Conservation (phyloP, 2,888 invertebrate species). For the Synanthedon myopaeformis region DNA sequence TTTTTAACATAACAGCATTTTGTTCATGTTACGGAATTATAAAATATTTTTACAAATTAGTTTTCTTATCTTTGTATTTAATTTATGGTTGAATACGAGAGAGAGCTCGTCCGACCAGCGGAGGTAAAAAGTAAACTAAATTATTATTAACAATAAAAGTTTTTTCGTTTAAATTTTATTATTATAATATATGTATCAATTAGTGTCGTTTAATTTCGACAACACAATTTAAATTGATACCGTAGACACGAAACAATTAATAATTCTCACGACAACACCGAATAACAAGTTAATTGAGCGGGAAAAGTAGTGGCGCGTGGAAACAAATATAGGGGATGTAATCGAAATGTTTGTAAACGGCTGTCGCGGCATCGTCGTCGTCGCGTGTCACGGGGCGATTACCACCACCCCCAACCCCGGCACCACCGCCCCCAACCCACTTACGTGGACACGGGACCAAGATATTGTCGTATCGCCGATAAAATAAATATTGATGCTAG, state of each 20-base stretch:
- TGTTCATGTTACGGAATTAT: too few species aligned
- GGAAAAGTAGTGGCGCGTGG: slow-evolving; percentile 40
- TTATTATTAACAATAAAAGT: too few species aligned
- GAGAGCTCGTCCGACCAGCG: too few species aligned
- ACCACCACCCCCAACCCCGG: slow-evolving; percentile 24
- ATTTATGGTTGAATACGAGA: too few species aligned
- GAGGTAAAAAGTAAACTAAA: too few species aligned
- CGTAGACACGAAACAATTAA: background rate
- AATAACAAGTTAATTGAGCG: slow-evolving; percentile 32
- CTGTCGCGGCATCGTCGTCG: slow-evolving; percentile 30
- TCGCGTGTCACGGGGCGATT: slow-evolving; percentile 52
- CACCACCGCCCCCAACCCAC: slow-evolving; percentile 10
- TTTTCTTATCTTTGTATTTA: too few species aligned
- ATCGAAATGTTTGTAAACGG: slow-evolving; percentile 63
- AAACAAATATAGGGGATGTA: slow-evolving; percentile 58
- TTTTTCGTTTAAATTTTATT: too few species aligned
- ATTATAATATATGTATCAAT: too few species aligned
- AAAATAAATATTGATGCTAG: background rate
- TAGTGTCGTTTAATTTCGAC: too few species aligned
- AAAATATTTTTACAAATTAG: too few species aligned
- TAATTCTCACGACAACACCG: background rate
- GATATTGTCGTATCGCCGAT: background rate
- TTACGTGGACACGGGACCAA: background rate
- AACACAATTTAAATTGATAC: background rate
- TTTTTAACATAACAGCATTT: too few species aligned